Evolutionary conservation across 2,888 invertebrate genomes (phyloP).

Genomic region (Geotrupes spiniger): DNA sequence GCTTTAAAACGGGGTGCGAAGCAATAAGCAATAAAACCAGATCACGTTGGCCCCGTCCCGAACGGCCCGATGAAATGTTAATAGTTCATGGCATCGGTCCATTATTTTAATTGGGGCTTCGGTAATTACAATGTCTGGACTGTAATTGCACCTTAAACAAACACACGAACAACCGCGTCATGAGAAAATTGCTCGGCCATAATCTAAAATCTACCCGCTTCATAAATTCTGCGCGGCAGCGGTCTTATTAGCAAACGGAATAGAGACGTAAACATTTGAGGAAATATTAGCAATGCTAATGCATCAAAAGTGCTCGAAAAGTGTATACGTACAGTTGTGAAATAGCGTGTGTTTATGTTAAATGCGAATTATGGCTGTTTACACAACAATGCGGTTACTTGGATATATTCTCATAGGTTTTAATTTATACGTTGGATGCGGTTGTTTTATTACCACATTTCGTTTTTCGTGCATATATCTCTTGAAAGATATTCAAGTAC

Average conservation of each 20-base stretch:
- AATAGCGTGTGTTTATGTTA: no score
- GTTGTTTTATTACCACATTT: no score
- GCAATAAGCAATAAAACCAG: constrained; percentile 11
- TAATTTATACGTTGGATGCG: no score
- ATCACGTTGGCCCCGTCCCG: constrained; percentile 14
- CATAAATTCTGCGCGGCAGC: constrained; percentile 1
- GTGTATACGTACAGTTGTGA: no score
- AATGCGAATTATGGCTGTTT: no score
- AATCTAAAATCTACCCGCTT: constrained; percentile 7
- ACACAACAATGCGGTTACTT: no score
- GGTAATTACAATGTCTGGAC: constrained; percentile 50
- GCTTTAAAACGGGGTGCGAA: constrained; percentile 1
- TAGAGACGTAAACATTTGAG: constrained; percentile 7
- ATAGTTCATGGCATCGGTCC: constrained; percentile 51
- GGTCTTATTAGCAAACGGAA: constrained; percentile 10
- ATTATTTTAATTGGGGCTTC: constrained; percentile 53
- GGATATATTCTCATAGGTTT: no score
- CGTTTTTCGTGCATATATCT: no score
- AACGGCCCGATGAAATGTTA: constrained; percentile 46
- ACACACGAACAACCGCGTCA: constrained; percentile 39
- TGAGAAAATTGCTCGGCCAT: constrained; percentile 28
- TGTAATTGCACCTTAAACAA: constrained; percentile 45
- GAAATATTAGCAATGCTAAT: constrained; percentile 16
- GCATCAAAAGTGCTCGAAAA: constrained; percentile 2
- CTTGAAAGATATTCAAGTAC: no score